Base-by-base conservation (phyloP, 2,797 vertebrate species). In the Parambassis ranga region DNA sequence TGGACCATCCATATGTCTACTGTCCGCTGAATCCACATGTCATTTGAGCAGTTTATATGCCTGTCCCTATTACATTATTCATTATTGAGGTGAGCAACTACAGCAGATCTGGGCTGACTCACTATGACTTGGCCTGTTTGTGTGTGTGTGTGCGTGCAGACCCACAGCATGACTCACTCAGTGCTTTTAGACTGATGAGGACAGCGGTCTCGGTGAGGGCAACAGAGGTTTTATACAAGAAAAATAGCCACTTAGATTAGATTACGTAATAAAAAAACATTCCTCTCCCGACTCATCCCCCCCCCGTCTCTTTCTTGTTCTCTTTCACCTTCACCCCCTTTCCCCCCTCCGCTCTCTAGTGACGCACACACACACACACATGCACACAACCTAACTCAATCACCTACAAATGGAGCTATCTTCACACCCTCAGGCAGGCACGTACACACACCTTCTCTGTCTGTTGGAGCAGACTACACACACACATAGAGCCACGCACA, bases 121-220 rank as follows among this genome's bases (percentile, higher is more conserved):
- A 92, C 81, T 75, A 52, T 85, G 83, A 83, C 83, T 80, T 50
- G 31, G 56, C 65, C 41, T 38, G 49, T 68, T 44, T 65, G 43
- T 62, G 57, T 57, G 60, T 43, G 59, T 69, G 58, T 76, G 62
- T 67, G 55, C 49, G 67, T 57, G 51, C 55, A 42, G 10, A 76
- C 63, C 73, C 64, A 76, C 81, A 83, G 71, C 44, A 75, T 92
- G 90, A 92, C 83, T 92, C 89, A 92, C 78, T 85, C 64, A 44
- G 76, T 84, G 87, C 88, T 89, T 91, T 90, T 87, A 91, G 89
- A 90, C 82, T 86, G 87, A 91, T 90, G 89, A 91, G 90, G 83
- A 89, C 81, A 85, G 78, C 52, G 37, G 65, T 64, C 84, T 88
- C 63, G 55, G 57, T 50, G 84, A 90, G 87, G 88, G 84, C 85